These are phyloP conservation scores for Myotis daubentonii DNA, from an alignment of 2,797 vertebrate genomes.

Conservation along the genomic window DNA sequence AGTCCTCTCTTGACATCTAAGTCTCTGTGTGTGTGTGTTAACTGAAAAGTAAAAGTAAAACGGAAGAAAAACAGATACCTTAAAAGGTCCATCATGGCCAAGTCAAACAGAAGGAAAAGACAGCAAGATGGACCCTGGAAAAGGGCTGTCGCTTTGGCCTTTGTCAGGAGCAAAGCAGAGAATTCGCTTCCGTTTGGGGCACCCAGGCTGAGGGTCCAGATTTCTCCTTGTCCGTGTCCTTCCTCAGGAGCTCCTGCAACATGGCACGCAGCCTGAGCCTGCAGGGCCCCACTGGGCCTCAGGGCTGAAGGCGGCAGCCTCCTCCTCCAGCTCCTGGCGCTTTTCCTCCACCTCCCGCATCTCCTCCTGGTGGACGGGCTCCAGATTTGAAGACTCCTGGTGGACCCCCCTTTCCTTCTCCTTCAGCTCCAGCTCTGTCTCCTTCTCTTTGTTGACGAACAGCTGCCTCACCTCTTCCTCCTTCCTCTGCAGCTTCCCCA, in stretches of 20 bases:
- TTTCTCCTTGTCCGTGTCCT: conserved; percentile 99
- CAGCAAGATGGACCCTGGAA: conserved; percentile 57
- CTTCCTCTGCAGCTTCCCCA: conserved; percentile 95
- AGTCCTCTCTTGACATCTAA: conserved; percentile 88
- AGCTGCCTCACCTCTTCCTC: conserved; percentile 99
- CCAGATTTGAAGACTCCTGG: conserved; percentile 97
- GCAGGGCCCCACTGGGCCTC: conserved; percentile 93
- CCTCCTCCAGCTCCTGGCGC: conserved; percentile 94
- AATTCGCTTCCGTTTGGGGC: conserved; percentile 59
- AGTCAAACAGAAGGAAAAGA: conserved; percentile 82
- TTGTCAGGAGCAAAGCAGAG: conserved; percentile 65
- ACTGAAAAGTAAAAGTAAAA: conserved; percentile 89
- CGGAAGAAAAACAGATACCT: conserved; percentile 81
- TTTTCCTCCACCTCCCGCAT: conserved; percentile 96
- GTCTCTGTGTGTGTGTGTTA: conserved; percentile 86
- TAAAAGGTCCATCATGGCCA: conserved; percentile 81
- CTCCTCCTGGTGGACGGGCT: conserved; percentile 98
- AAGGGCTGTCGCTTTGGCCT: conserved; percentile 70
- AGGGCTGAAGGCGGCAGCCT: conserved; percentile 95
- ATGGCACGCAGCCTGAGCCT: conserved; percentile 94
- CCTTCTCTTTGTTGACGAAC: conserved; percentile 99
- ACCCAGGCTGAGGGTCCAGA: conserved; percentile 68
- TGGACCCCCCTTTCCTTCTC: conserved; percentile 99
- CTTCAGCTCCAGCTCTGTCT: conserved; percentile 97
- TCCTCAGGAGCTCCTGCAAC: conserved; percentile 94